phyloP scores from a whole-genome alignment of 2,888 invertebrate genomes.

The Heliothis peltigera region DNA sequence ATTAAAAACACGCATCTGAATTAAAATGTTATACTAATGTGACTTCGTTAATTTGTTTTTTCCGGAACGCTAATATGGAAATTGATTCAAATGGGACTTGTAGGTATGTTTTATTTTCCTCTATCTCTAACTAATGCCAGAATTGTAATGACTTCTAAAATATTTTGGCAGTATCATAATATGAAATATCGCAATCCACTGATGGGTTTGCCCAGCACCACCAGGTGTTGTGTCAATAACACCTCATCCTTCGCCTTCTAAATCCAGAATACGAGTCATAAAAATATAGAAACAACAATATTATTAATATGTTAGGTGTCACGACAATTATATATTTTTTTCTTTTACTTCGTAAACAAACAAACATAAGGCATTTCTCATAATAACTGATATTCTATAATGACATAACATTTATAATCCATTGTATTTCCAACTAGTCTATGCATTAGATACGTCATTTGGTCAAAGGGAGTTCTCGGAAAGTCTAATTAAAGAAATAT shows the following conservation, averaged over 20 bases:
- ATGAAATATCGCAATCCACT: no score
- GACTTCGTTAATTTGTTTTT: conserved; percentile 17
- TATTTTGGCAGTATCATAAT: no score
- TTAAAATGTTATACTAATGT: conserved; percentile 4
- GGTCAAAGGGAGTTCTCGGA: conserved; percentile 24
- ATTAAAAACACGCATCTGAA: conserved; percentile 56
- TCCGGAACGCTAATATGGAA: conserved; percentile 4
- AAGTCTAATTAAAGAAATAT: conserved; percentile 33
- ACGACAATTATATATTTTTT: neutral
- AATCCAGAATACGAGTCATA: neutral
- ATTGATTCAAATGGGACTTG: conserved; percentile 5
- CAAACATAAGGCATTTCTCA: neutral
- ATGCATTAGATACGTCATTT: conserved; percentile 12
- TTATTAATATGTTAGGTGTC: neutral
- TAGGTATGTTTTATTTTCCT: neutral
- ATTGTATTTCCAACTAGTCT: conserved; percentile 14
- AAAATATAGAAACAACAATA: neutral
- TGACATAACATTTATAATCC: neutral
- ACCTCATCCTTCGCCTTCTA: neutral
- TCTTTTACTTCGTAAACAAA: conserved; percentile 7
- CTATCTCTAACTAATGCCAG: neutral
- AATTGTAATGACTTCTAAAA: no score
- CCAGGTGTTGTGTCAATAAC: no score
- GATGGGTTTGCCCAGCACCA: no score
- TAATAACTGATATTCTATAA: conserved; percentile 2